Evolutionary conservation across 1,140 invertebrate species (phyloP), one percentile per base, ranked within the genome.

Genomic region (Helicoverpa zea): DNA sequence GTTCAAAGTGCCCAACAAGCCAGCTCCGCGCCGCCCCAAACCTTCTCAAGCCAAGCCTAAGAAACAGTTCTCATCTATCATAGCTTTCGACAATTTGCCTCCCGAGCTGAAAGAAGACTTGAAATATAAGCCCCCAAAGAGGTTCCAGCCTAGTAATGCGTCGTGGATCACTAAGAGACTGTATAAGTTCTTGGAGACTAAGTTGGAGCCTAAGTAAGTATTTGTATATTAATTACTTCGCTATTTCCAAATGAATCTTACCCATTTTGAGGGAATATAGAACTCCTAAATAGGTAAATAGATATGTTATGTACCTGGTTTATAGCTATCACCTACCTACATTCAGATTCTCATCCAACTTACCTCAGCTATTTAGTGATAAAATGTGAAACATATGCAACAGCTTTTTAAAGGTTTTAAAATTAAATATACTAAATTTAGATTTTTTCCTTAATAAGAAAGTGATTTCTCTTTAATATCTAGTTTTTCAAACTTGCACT

Each of bases 91-190:
- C 11, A 74, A 85, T 29, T 75, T 93, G 16, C 92, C 92, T 0
- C 23, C 79, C 14, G 90, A 92, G 61, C 5, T 94, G 0, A 43
- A 90, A 3, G 87, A 93, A 23, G 93, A 94, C 35, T 80, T 94
- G 85, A 92, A 89, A 63, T 93, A 94, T 73, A 94, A 93, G 66
- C 93, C 93, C 0, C 93, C 92, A 0, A 92, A 90, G 61, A 85
- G 89, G 64, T 94, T 89, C 61, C 83, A 87, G 63, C 91, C 91
- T 0, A 84, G 75, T 12, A 93, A 88, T 13, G 92, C 92, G 0
- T 84, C 92, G 0, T 94, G 93, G 93, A 89, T 89, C 1, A 94
- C 91, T 0, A 94, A 93, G 30, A 77, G 90, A 47, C 75, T 94
- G 74, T 93, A 94, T 59, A 94, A 91, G 13, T 93, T 84, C 80